Percentiles rank a stretch among this genome's conserved stretches.
phyloP scores from a whole-genome alignment of 2,797 vertebrate genomes.

The Mormyrops boulengeri region DNA sequence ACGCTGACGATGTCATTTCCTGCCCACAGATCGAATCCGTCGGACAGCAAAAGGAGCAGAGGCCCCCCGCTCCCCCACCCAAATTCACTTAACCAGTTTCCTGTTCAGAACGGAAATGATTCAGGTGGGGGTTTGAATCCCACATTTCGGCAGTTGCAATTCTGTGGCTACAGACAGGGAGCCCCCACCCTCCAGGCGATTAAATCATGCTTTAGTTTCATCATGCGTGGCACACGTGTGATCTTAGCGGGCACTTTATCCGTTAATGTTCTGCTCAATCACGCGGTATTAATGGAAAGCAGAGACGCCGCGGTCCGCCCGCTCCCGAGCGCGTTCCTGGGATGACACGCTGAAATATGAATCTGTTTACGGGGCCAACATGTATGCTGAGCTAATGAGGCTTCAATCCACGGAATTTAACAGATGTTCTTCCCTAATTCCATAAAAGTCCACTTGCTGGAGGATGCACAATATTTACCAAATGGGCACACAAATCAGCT shows the following conservation, averaged over 20 bases:
- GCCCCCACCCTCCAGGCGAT: constrained; percentile 40
- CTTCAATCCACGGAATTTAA: constrained; percentile 44
- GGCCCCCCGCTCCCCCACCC: constrained; percentile 18
- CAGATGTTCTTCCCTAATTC: constrained; percentile 33
- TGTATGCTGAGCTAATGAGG: constrained; percentile 55
- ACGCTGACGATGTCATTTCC: constrained; percentile 23
- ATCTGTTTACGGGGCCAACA: constrained; percentile 55
- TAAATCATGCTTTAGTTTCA: constrained; percentile 61
- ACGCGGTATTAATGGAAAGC: constrained; percentile 63
- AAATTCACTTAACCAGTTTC: constrained; percentile 46
- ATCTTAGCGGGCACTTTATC: constrained; percentile 59
- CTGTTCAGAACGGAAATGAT: constrained; percentile 47
- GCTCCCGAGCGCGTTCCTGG: constrained; percentile 48
- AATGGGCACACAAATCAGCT: constrained; percentile 23
- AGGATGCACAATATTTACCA: constrained; percentile 26
- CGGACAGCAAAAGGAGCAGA: constrained; percentile 9
- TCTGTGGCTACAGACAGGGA: constrained; percentile 33
- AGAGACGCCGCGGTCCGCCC: constrained; percentile 43
- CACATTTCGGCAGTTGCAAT: constrained; percentile 31
- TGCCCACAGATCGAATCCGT: constrained; percentile 40
- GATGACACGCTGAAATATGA: constrained; percentile 58
- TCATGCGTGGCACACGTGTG: constrained; percentile 53
- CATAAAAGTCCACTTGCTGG: constrained; percentile 26
- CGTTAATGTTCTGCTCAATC: constrained; percentile 65
- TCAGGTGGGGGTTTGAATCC: not conserved